Conservation (phyloP, 1,140 invertebrate genomes). For the Heliconius melpomene region DNA sequence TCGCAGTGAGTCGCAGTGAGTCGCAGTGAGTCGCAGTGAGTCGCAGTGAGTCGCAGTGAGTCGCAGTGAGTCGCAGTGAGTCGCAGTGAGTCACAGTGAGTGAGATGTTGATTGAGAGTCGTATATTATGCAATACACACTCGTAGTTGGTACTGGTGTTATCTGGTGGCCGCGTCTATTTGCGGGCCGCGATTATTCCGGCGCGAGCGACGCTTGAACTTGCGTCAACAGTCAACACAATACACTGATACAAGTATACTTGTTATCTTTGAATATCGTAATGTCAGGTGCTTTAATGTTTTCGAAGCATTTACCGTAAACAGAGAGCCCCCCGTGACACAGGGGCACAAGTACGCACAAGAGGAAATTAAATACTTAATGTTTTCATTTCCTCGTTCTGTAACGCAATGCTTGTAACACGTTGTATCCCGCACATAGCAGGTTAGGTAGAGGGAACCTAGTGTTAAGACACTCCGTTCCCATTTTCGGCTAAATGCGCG, state of each 20-base stretch:
- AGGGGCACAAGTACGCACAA: too few relatives aligned
- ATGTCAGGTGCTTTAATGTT: too few relatives aligned
- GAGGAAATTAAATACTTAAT: too few relatives aligned
- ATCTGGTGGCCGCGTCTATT: neutral
- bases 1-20: neutral
- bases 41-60: neutral
- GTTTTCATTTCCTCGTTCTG: too few relatives aligned
- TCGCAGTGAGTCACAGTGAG: neutral
- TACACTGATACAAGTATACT: neutral
- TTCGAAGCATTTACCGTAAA: too few relatives aligned
- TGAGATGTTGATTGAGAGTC: neutral
- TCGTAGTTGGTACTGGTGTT: neutral
- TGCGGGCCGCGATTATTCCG: neutral
- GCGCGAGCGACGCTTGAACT: neutral
- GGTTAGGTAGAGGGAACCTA: too few relatives aligned
- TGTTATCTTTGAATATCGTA: too few relatives aligned
- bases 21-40: neutral
- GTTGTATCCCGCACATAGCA: too few relatives aligned
- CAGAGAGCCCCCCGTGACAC: too few relatives aligned
- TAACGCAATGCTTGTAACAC: too few relatives aligned
- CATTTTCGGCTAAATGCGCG: too few relatives aligned
- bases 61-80: neutral
- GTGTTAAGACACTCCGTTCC: too few relatives aligned
- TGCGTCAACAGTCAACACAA: constrained; percentile 15
- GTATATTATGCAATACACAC: neutral